Evolutionary conservation across 2,113 vertebrate species (phyloP), one percentile per base, ranked within the genome.

Genomic region (Dromas ardeola): DNA sequence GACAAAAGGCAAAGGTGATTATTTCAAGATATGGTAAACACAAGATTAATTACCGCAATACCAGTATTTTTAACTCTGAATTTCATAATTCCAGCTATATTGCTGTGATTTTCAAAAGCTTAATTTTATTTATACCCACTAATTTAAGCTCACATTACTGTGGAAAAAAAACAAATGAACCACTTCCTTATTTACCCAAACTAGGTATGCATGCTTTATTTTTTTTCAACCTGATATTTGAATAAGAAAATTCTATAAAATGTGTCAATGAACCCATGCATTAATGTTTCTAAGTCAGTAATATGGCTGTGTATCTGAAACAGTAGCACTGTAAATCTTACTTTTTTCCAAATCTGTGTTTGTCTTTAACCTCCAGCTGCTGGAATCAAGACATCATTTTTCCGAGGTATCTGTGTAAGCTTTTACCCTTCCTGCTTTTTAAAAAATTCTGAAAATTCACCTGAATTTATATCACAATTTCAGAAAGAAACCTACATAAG

Each of bases 201-300:
- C 3, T n/a, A 85, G 16, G 4, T 11, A 89, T 8, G 18, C 13
- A n/a, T 38, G 5, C 9, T 74, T 56, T 14, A 6, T 12, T 1
- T 3, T 62, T 59, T 90, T 45, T 86, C 63, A 63, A 69, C 15
- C 13, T 79, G 32, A 36, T 45, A 81, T 52, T 66, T 71, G 40
- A 66, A 34, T 62, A 47, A 83, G 36, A 91, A 80, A 53, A 81
- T 66, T 84, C 13, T 47, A 40, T 53, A 32, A 81, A 76, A 55
- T 16, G 6, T 59, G 11, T 27, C 27, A 47, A 43, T 42, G 26
- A 66, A 58, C 13, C 1, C 15, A 70, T 0, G 0, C 26, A 52
- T 45, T 71, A 81, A 52, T 7, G 20, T 71, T 83, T 15, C 17
- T 62, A 55, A 47, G 11, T 59, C 63, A 45, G 50, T 42, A 50